Base-by-base conservation (phyloP, 2,888 invertebrate genomes). In the Lottia gigantea region DNA sequence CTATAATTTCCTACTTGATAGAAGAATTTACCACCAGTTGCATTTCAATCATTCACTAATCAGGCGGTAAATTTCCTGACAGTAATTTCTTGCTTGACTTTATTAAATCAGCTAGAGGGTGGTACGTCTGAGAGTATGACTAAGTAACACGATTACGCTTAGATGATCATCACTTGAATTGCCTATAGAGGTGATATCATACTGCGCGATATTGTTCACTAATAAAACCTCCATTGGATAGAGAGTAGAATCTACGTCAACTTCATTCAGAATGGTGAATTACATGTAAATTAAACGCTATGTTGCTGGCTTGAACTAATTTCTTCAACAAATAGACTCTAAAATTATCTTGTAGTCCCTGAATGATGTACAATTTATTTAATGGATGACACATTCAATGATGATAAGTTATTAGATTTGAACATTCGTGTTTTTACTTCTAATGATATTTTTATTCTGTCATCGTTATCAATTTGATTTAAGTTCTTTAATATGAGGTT, bases 21-120 rank as follows among this genome's bases (percentile, higher is more conserved):
- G 23, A 19, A 55, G 23, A 55, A 55, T 55, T 55, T 55, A 23
- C 55, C 55, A 55, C 55, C 55, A 55, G 55, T 55, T 55, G 55
- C 55, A 23, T 55, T 23, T 23, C 55, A 55, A 55, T 55, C 19
- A 23, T 55, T 23, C 19, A 23, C 55, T 23, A 55, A 55, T 55
- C 55, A 55, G 23, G 19, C 23, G 14, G 23, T 23, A 55, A 55
- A 55, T 55, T 55, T 55, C 23, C 55, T 55, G 19, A 23, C 23
- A 23, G 55, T 55, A 55, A 55, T 55, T 55, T 55, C 55, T 55
- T 23, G 55, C 12, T 55, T 19, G 12, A 55, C 23, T 55, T 55
- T 55, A 55, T 55, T 55, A 23, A 55, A 55, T 55, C 23, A 40
- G 55, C 55, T 55, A 14, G 19, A 19, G 55, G 23, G 55, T 23